Conservation (phyloP, 2,888 invertebrate species). For the Orthosia incerta region DNA sequence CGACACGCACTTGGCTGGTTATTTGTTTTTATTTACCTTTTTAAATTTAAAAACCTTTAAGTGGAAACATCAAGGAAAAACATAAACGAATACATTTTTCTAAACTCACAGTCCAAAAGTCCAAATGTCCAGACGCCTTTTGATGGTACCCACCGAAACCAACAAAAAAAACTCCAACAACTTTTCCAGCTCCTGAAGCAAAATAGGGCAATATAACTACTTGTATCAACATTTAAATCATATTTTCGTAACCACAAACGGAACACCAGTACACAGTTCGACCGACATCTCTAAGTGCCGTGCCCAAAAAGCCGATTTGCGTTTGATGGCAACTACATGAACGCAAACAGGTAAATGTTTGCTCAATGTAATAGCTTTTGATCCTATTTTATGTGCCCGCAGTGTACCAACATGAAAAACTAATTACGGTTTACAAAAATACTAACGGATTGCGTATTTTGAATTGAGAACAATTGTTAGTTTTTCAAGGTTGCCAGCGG, state of each 20-base stretch:
- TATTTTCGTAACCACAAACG: conserved; percentile 46
- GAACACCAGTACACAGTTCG: conserved; percentile 38
- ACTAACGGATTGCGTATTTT: conserved; percentile 31
- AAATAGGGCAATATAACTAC: not conserved
- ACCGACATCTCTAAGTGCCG: conserved; percentile 56
- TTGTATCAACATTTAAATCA: not conserved
- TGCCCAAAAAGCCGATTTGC: conserved; percentile 64
- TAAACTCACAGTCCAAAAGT: too few species aligned
- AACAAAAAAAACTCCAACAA: not conserved
- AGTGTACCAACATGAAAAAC: conserved; percentile 27
- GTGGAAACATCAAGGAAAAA: not conserved
- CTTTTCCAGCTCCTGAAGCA: not conserved
- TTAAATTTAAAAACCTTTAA: not conserved
- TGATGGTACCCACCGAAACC: too few species aligned
- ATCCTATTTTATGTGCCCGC: conserved; percentile 45
- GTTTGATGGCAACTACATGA: conserved; percentile 51
- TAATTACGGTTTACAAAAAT: conserved; percentile 50
- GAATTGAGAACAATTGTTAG: conserved; percentile 42
- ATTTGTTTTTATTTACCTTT: not conserved
- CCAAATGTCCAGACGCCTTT: too few species aligned
- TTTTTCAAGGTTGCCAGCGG: conserved; percentile 49
- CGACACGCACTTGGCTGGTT: too few species aligned
- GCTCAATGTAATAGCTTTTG: conserved; percentile 51
- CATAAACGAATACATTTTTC: too few species aligned
- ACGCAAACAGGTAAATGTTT: conserved; percentile 60